Evolutionary conservation across 1,140 invertebrate genomes (phyloP), one percentile per base, ranked within the genome.

Genomic region (Venturia canescens): DNA sequence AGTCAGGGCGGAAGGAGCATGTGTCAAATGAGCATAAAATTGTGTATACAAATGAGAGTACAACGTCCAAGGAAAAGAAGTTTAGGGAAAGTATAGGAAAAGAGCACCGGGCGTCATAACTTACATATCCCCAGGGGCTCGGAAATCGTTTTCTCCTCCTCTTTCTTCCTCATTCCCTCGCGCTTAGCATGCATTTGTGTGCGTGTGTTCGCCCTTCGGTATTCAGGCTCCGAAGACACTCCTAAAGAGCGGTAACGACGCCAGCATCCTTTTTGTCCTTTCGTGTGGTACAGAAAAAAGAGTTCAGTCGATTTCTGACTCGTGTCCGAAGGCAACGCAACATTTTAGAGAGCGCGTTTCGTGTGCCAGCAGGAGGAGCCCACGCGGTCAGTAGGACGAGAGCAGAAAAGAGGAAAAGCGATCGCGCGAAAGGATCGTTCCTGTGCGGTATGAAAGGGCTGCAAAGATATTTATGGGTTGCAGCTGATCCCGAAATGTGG

Each of bases 381-480:
- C 27, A 71, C 69, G 38, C 34, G 69, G 38, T 71, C 38, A 71
- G 69, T 21, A 48, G 69, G 38, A 48, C 29, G 11, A 48, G 31
- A 21, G 38, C n/a, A n/a, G 21, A 18, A 26, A 38, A 2, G 29
- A 69, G 16, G 48, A 38, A 60, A 60, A 44, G 44, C 50, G 26
- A 72, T 31, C 31, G 50, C 44, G 78, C 57, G 48, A 80, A 71
- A 79, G 66, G 29, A n/a, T 27, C 71, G 44, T 23, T 63, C 50
- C 18, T 34, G 29, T 34, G 67, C 31, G 23, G 67, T 26, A 26
- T 80, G 57, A 80, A 80, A 80, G 79, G 79, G 79, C 79, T 80
- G 79, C 60, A 48, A 48, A 34, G 79, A 80, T 75, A 80, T 80
- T 80, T 80, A 80, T 80, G 69, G 79, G 69, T 66, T 80, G 79